Evolutionary conservation across 1,140 invertebrate genomes (phyloP).

Genomic region (Drosophila miranda): DNA sequence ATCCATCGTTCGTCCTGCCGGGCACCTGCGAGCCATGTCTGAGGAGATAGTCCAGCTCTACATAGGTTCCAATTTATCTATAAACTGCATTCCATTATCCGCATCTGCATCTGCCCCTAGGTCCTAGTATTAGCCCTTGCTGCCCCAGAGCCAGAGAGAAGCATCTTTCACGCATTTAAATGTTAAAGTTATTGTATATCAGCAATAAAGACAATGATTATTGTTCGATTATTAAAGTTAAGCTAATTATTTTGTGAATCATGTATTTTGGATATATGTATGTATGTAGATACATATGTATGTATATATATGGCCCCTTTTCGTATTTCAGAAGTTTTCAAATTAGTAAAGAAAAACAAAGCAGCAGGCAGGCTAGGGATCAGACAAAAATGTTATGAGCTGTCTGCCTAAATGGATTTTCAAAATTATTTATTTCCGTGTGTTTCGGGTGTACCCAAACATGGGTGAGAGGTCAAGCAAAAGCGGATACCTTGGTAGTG

Average conservation of each 20-base stretch:
- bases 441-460: too few relatives aligned
- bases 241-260: conserved; percentile 8
- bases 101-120: conserved; percentile 28
- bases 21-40: conserved; percentile 85
- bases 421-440: too few relatives aligned
- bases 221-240: conserved; percentile 39
- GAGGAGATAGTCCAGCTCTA: conserved; percentile 63
- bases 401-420: too few relatives aligned
- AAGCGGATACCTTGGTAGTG: background rate
- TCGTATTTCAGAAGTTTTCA: too few relatives aligned
- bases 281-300: background rate
- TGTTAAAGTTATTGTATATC: conserved; percentile 75
- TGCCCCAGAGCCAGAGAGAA: conserved; percentile 25
- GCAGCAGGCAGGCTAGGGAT: background rate
- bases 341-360: too few relatives aligned
- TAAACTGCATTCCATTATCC: conserved; percentile 48
- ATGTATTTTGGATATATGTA: background rate
- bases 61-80: conserved; percentile 39
- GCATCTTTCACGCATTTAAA: conserved; percentile 71
- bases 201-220: conserved; percentile 45
- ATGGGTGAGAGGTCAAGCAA: conserved; percentile 22
- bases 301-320: background rate
- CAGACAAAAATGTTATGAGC: too few relatives aligned
- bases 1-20: conserved; percentile 84
- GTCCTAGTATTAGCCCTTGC: conserved; percentile 28